A percentile compares a stretch with the other conserved stretches of the same genome.
These are phyloP conservation scores for Andrena flavipes DNA, from an alignment of 2,888 invertebrate genomes.

Conservation along the genomic window DNA sequence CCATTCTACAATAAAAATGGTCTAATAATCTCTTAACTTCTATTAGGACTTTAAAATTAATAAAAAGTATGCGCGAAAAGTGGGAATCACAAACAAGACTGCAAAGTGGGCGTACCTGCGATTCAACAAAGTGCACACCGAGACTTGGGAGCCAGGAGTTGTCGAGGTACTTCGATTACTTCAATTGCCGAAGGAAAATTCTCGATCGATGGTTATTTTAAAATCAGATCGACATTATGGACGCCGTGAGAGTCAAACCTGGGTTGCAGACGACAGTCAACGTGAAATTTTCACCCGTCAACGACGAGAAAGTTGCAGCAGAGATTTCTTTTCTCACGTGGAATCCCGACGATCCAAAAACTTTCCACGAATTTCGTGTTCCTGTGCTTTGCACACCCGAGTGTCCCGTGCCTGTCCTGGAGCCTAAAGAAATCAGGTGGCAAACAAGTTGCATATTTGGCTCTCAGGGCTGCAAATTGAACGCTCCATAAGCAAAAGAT, in stretches of 20 bases:
- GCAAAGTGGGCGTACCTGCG: constrained; percentile 64
- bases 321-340: constrained; percentile 65
- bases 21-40: background rate
- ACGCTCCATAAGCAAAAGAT: background rate
- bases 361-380: constrained; percentile 58
- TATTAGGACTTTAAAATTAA: constrained; percentile 22
- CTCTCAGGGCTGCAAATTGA: too few species aligned
- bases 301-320: constrained; percentile 54
- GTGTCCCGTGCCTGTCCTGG: constrained; percentile 6
- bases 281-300: constrained; percentile 63
- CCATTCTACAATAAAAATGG: background rate
- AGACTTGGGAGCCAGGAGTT: constrained; percentile 51
- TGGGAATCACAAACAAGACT: constrained; percentile 58
- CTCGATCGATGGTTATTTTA: background rate
- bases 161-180: constrained; percentile 37
- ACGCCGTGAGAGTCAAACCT: constrained; percentile 59
- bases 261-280: constrained; percentile 48
- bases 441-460: background rate
- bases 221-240: constrained; percentile 56
- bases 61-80: constrained; percentile 43
- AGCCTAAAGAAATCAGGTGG: constrained; percentile 41
- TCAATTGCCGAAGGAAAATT: background rate
- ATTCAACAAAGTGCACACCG: constrained; percentile 44
- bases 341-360: constrained; percentile 45
- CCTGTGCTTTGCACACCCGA: constrained; percentile 48